phyloP scores from a whole-genome alignment of 2,888 invertebrate species.

The Volucella inflata region DNA sequence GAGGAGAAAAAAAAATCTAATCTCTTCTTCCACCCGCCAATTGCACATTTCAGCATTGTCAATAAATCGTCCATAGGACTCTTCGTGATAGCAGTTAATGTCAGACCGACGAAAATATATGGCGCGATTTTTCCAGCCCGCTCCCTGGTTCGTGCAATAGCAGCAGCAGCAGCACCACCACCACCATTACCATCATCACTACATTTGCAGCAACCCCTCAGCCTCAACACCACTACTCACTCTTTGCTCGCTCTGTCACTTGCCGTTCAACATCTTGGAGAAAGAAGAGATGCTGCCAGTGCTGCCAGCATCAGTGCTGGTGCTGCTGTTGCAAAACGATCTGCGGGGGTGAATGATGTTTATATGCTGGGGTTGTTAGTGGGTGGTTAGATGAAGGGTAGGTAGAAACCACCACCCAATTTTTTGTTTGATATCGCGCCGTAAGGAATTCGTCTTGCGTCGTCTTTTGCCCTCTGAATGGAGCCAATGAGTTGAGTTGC shows the following conservation, averaged over 20 bases:
- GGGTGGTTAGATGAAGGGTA: slow-evolving; percentile 3
- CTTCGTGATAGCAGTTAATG: slow-evolving; percentile 84
- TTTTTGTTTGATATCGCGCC: slow-evolving; percentile 58
- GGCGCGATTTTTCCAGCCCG: slow-evolving; percentile 77
- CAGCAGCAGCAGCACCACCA: not conserved
- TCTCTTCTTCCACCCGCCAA: slow-evolving; percentile 76
- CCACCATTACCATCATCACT: too few relatives aligned
- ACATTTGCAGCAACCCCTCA: slow-evolving; percentile 64
- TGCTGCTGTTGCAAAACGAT: slow-evolving; percentile 72
- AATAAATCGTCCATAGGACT: slow-evolving; percentile 83
- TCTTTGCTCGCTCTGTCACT: slow-evolving; percentile 65
- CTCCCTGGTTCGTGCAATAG: not conserved
- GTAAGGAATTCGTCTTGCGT: slow-evolving; percentile 75
- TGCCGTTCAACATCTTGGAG: slow-evolving; percentile 68
- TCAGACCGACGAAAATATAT: slow-evolving; percentile 84
- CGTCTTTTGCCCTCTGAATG: slow-evolving; percentile 67
- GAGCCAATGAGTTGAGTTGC: slow-evolving; percentile 75
- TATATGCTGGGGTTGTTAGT: slow-evolving; percentile 72
- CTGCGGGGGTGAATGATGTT: slow-evolving; percentile 78
- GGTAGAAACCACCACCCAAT: slow-evolving; percentile 18
- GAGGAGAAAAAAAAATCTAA: slow-evolving; percentile 59
- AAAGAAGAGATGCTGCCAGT: slow-evolving; percentile 65
- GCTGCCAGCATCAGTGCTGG: slow-evolving; percentile 56
- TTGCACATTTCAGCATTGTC: slow-evolving; percentile 80
- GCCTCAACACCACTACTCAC: slow-evolving; percentile 40